Evolutionary conservation across 2,888 invertebrate species (phyloP).

Genomic region (Gerris lacustris): DNA sequence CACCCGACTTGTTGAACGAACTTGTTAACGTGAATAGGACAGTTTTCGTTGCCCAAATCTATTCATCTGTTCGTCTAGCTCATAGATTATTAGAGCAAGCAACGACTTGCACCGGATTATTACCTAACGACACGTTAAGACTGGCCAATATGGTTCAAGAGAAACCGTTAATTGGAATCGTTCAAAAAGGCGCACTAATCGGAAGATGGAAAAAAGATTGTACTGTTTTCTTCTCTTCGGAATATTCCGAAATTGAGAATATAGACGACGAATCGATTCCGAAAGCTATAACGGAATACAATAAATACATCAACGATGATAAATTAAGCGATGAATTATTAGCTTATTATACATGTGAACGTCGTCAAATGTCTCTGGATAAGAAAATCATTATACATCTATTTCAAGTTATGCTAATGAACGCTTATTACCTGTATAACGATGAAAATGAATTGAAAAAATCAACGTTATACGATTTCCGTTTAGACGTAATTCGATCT

Average conservation of each 20-base stretch:
- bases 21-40: not conserved
- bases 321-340: constrained; percentile 13
- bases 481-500: constrained; percentile 14
- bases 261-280: not conserved
- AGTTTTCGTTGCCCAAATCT: not conserved
- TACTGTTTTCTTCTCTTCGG: not conserved
- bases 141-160: not conserved
- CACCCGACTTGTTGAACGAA: not conserved
- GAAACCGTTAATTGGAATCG: not conserved
- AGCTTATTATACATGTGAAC: constrained; percentile 13
- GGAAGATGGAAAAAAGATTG: not conserved
- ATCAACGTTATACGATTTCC: constrained; percentile 16
- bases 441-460: constrained; percentile 12
- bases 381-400: constrained; percentile 11
- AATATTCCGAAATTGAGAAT: not conserved
- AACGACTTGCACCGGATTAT: not conserved
- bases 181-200: not conserved
- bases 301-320: constrained; percentile 1
- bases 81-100: not conserved
- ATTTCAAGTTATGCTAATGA: constrained; percentile 15
- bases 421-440: constrained; percentile 16
- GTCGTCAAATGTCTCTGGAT: constrained; percentile 11
- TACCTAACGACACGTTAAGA: not conserved
- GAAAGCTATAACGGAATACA: constrained; percentile 12
- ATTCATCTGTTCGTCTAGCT: not conserved